These are phyloP conservation scores for Cladopsammia gracilis DNA, from an alignment of 64 coral and sea anemone genomes.

Conservation along the genomic window DNA sequence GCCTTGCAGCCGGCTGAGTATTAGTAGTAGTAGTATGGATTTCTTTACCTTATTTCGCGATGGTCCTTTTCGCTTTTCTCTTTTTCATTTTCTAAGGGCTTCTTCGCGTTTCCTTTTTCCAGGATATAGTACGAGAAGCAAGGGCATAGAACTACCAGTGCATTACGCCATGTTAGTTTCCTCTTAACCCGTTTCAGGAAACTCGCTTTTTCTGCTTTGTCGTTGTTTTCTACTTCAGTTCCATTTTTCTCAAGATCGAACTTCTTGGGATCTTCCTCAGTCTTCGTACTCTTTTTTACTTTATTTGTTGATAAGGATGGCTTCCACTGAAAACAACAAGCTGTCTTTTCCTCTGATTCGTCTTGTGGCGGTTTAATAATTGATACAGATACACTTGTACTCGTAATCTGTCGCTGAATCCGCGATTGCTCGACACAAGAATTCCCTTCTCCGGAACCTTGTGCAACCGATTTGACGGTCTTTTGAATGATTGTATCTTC, in stretches of 20 bases:
- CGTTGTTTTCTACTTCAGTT: neutral
- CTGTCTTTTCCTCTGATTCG: neutral
- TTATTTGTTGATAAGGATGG: neutral
- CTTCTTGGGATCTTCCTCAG: neutral
- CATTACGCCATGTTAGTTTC: conserved; percentile 13
- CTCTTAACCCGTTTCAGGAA: neutral
- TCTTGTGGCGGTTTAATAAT: neutral
- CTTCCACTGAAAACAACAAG: conserved; percentile 2
- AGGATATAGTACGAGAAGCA: conserved; percentile 9
- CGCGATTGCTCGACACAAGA: neutral
- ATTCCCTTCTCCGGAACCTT: neutral
- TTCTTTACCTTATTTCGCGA: conserved; percentile 1
- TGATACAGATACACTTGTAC: neutral
- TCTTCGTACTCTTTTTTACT: neutral
- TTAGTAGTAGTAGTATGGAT: no score
- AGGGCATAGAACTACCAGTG: neutral
- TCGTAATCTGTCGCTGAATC: neutral
- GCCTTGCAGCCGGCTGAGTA: no score
- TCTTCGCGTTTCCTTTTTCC: neutral
- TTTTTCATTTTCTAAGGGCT: neutral
- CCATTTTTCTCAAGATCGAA: neutral
- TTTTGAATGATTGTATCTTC: conserved; percentile 10
- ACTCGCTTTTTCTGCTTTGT: neutral
- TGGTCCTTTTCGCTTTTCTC: neutral
- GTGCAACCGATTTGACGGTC: neutral